phyloP scores from a whole-genome alignment of 1,140 invertebrate genomes.

The Trachelipus rathkii region DNA sequence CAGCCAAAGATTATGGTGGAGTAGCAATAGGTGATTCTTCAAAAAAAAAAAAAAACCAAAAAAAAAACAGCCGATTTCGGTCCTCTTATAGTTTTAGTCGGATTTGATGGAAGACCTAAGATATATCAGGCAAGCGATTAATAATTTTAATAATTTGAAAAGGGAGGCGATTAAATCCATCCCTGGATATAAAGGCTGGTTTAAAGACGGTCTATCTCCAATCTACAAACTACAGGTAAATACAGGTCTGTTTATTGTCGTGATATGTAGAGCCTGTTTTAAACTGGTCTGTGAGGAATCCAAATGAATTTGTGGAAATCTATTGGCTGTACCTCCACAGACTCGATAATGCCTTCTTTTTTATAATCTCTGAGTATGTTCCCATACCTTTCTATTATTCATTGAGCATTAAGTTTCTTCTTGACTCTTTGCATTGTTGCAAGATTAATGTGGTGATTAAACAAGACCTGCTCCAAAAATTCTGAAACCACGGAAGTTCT shows the following conservation, averaged over 20 bases:
- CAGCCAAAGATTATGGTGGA: constrained; percentile 27
- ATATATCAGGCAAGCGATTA: constrained; percentile 21
- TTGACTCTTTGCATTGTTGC: too few species aligned
- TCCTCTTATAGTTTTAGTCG: constrained; percentile 16
- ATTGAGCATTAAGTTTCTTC: too few species aligned
- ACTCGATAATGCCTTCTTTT: too few species aligned
- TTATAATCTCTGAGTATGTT: too few species aligned
- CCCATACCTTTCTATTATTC: too few species aligned
- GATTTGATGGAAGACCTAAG: constrained; percentile 29
- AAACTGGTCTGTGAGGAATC: not conserved
- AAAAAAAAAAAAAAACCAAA: too few species aligned
- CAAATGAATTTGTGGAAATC: not conserved
- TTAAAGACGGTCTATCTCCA: constrained; percentile 22
- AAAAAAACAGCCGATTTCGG: constrained; percentile 23
- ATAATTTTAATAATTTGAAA: constrained; percentile 23
- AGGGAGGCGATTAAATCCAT: constrained; percentile 22
- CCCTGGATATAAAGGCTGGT: constrained; percentile 22
- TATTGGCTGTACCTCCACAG: too few species aligned
- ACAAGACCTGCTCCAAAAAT: too few species aligned
- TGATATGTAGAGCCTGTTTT: not conserved
- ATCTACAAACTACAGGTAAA: constrained; percentile 31
- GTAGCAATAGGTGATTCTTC: not conserved
- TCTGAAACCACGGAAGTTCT: too few species aligned
- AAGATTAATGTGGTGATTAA: too few species aligned
- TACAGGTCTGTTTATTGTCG: constrained; percentile 18